These are phyloP conservation scores for Tachyglossus aculeatus DNA, from an alignment of 2,797 vertebrate species.

Conservation along the genomic window DNA sequence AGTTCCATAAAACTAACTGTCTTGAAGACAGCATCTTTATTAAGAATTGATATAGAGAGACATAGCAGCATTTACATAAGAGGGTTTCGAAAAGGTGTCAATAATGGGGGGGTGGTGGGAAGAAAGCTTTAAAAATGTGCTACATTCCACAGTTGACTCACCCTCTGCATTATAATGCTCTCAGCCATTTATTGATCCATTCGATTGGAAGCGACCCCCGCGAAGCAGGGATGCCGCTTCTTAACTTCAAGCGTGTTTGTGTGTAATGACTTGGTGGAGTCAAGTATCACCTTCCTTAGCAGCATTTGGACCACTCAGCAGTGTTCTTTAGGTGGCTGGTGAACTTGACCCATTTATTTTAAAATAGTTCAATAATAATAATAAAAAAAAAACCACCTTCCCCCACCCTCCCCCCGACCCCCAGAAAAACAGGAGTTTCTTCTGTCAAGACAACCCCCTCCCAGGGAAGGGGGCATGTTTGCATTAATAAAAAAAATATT, in stretches of 20 bases:
- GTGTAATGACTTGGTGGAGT: slow-evolving; percentile 57
- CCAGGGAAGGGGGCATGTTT: slow-evolving; percentile 40
- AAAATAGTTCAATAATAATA: slow-evolving; percentile 68
- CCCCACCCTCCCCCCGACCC: slow-evolving; percentile 19
- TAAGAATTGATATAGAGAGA: slow-evolving; percentile 78
- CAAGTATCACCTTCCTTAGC: slow-evolving; percentile 88
- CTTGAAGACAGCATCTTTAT: slow-evolving; percentile 83
- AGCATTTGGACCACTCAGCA: slow-evolving; percentile 85
- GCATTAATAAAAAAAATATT: slow-evolving; percentile 47
- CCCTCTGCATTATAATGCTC: not conserved
- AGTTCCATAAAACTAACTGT: slow-evolving; percentile 69
- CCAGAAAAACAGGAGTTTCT: slow-evolving; percentile 38
- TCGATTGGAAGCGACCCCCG: not conserved
- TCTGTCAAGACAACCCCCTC: too few relatives aligned
- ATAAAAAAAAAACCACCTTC: slow-evolving; percentile 62
- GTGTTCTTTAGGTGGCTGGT: slow-evolving; percentile 84
- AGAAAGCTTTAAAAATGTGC: slow-evolving; percentile 50
- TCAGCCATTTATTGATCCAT: slow-evolving; percentile 11
- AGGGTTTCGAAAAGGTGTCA: slow-evolving; percentile 72
- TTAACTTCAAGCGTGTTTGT: slow-evolving; percentile 54
- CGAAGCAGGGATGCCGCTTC: slow-evolving; percentile 15
- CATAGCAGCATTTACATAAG: slow-evolving; percentile 89
- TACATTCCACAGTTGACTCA: slow-evolving; percentile 15
- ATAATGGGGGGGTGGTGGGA: too few relatives aligned
- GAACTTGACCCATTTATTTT: slow-evolving; percentile 69